These are phyloP conservation scores for Ceratosolen fusciceps DNA, from an alignment of 1,140 invertebrate genomes.

Conservation along the genomic window DNA sequence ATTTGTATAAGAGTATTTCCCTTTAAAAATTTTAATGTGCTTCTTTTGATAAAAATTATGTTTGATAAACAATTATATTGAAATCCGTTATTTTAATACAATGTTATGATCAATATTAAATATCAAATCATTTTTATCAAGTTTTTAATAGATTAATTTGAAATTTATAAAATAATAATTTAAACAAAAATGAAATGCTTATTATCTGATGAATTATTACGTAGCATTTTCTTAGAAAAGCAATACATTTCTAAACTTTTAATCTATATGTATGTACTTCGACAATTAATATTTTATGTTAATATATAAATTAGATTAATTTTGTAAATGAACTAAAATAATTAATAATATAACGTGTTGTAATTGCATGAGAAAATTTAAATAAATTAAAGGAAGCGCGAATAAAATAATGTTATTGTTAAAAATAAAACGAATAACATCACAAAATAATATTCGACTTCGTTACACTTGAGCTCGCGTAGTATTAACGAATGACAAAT, in stretches of 20 bases:
- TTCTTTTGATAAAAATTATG: neutral
- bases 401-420: neutral
- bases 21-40: neutral
- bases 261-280: no score
- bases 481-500: conserved; percentile 25
- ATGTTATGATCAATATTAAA: no score
- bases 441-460: neutral
- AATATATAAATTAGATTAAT: neutral
- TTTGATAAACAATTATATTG: neutral
- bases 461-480: conserved; percentile 21
- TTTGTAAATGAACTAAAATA: neutral
- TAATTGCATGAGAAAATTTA: neutral
- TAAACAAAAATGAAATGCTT: no score
- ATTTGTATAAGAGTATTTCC: neutral
- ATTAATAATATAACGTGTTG: neutral
- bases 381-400: neutral
- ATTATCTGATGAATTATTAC: no score
- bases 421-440: neutral
- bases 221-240: no score
- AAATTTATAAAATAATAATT: no score
- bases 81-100: no score
- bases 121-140: no score
- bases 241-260: no score
- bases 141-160: no score
- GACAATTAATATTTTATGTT: no score